phyloP scores from a whole-genome alignment of 2,888 invertebrate genomes.

The Salticus scenicus region DNA sequence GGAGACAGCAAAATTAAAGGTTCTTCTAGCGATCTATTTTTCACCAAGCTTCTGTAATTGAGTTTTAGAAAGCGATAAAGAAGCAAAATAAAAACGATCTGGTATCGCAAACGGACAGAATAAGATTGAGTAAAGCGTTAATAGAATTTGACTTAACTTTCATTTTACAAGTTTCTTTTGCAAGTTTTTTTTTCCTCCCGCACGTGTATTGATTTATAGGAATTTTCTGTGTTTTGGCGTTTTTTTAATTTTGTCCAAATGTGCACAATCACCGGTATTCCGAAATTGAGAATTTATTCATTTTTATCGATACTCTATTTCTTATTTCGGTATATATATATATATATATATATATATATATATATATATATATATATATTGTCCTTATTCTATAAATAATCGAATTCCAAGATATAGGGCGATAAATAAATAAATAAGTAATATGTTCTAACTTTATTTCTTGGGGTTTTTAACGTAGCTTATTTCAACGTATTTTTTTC shows the following conservation, averaged over 20 bases:
- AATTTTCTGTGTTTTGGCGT: not conserved
- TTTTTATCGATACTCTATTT: not conserved
- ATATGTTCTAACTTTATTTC: no score
- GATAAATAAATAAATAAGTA: no score
- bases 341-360: no score
- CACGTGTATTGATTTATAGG: slow-evolving; percentile 3
- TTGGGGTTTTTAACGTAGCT: no score
- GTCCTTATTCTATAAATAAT: no score
- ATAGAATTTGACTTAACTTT: slow-evolving; percentile 61
- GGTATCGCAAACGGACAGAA: not conserved
- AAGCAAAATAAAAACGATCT: not conserved
- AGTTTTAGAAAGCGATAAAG: slow-evolving; percentile 14
- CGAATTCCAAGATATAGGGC: no score
- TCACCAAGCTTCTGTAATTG: slow-evolving; percentile 41
- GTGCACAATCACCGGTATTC: not conserved
- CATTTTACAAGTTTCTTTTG: slow-evolving; percentile 1
- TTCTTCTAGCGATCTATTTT: slow-evolving; percentile 39
- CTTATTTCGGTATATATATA: no score
- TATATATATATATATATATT: no score
- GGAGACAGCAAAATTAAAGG: slow-evolving; percentile 8
- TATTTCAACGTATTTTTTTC: no score
- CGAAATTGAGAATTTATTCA: not conserved
- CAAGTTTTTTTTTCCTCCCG: not conserved
- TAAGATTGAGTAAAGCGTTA: slow-evolving; percentile 26
- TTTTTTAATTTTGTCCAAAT: slow-evolving; percentile 17